Evolutionary conservation across 1,140 invertebrate species (phyloP).

Genomic region (Heliothis subflexa): DNA sequence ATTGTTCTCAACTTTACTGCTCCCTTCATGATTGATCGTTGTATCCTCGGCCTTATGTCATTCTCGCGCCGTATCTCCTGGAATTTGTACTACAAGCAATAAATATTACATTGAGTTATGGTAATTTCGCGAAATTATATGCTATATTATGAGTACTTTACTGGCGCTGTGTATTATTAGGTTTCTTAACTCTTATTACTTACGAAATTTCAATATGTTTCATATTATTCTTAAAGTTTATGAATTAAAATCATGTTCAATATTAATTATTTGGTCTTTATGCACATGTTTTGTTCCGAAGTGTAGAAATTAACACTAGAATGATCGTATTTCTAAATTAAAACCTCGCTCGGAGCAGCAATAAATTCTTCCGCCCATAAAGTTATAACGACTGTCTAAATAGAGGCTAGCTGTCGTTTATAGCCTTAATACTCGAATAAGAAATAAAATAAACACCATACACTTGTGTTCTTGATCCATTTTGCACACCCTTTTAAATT

Average conservation of each 20-base stretch:
- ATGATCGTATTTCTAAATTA: slow-evolving; percentile 78
- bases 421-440: slow-evolving; percentile 67
- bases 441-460: slow-evolving; percentile 60
- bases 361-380: slow-evolving; percentile 82
- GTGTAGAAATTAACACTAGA: slow-evolving; percentile 78
- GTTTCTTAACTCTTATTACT: not conserved
- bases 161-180: slow-evolving; percentile 33
- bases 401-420: slow-evolving; percentile 78
- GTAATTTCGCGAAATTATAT: slow-evolving; percentile 66
- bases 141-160: slow-evolving; percentile 42
- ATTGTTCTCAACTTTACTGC: slow-evolving; percentile 85
- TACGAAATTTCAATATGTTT: too few relatives aligned
- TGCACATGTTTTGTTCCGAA: slow-evolving; percentile 52
- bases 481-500: slow-evolving; percentile 46
- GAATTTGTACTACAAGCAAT: slow-evolving; percentile 82
- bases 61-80: slow-evolving; percentile 77
- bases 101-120: slow-evolving; percentile 82
- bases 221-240: not conserved
- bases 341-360: slow-evolving; percentile 68
- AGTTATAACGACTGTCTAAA: slow-evolving; percentile 81
- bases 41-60: slow-evolving; percentile 84
- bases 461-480: slow-evolving; percentile 56
- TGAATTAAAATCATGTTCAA: not conserved
- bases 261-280: slow-evolving; percentile 12
- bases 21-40: slow-evolving; percentile 82